phyloP scores from a whole-genome alignment of 2,113 vertebrate species.

The Cephalopterus ornatus region DNA sequence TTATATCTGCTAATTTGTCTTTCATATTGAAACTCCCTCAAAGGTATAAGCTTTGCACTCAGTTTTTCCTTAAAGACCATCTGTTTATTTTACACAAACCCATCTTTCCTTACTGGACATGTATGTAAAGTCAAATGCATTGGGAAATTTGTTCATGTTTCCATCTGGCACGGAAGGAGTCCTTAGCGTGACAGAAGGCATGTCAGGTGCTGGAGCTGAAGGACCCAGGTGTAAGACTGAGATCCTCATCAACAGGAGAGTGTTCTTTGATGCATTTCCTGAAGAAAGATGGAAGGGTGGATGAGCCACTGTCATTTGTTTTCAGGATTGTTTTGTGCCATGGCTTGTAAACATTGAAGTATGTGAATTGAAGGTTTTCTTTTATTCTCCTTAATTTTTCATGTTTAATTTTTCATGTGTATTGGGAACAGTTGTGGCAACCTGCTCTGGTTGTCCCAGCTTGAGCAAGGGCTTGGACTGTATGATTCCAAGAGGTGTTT shows the following conservation, averaged over 20 bases:
- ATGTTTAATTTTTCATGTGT: rapidly evolving
- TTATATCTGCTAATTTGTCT: not conserved
- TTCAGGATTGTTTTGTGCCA: not conserved
- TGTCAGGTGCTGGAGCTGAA: not conserved
- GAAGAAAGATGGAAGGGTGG: not conserved
- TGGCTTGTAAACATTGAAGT: not conserved
- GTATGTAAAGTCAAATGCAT: not conserved
- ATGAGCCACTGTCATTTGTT: not conserved
- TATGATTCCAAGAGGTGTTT: not conserved
- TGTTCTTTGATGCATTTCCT: not conserved
- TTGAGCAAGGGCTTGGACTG: not conserved
- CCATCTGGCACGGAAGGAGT: not conserved
- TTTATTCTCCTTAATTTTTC: not conserved
- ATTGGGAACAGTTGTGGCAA: not conserved
- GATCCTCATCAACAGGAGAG: not conserved
- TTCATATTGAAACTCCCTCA: not conserved
- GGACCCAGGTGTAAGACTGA: not conserved
- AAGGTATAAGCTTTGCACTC: not conserved
- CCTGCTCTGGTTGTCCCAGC: not conserved
- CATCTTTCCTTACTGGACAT: not conserved
- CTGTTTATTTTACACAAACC: not conserved
- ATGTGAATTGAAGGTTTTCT: not conserved
- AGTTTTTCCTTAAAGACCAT: not conserved
- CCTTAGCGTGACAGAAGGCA: not conserved
- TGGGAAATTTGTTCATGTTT: not conserved